Evolutionary conservation across 2,888 invertebrate species (phyloP).

Genomic region (Cybosia mesomella): DNA sequence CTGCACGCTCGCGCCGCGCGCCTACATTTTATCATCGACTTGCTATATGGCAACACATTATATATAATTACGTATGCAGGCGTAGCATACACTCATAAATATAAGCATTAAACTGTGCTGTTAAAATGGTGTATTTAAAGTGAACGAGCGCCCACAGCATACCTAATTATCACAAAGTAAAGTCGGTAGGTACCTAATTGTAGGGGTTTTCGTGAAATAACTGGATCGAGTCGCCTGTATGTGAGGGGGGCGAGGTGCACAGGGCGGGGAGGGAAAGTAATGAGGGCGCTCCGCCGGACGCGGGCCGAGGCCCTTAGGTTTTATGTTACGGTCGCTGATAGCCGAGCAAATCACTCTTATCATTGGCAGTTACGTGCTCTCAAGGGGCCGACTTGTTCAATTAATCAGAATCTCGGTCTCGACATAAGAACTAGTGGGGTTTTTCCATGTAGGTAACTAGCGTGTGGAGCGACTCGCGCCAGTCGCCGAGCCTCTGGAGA

Average conservation of each 20-base stretch:
- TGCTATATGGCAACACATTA: too few relatives aligned
- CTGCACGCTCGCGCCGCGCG: background rate
- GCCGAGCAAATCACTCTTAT: constrained; percentile 41
- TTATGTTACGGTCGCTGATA: constrained; percentile 38
- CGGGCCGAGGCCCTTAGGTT: constrained; percentile 28
- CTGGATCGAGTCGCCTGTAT: constrained; percentile 13
- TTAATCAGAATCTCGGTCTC: constrained; percentile 23
- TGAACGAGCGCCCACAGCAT: constrained; percentile 30
- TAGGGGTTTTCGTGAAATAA: constrained; percentile 31
- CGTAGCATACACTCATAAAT: constrained; percentile 27
- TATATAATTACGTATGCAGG: constrained; percentile 27
- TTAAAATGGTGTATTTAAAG: constrained; percentile 35
- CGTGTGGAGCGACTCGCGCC: background rate
- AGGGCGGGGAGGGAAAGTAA: background rate
- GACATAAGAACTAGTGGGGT: constrained; percentile 14
- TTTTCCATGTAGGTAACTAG: background rate
- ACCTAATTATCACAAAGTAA: constrained; percentile 35
- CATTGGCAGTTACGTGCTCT: constrained; percentile 32
- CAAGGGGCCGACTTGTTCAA: constrained; percentile 24
- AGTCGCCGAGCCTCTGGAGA: constrained; percentile 5
- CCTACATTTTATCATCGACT: constrained; percentile 30
- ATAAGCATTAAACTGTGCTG: constrained; percentile 32
- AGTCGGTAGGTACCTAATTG: constrained; percentile 30
- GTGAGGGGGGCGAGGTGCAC: background rate
- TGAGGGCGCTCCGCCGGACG: constrained; percentile 31